A percentile compares a stretch with the other conserved stretches of the same genome.
These are phyloP conservation scores for Diachrysia chrysitis DNA, from an alignment of 2,888 invertebrate genomes.

Conservation along the genomic window DNA sequence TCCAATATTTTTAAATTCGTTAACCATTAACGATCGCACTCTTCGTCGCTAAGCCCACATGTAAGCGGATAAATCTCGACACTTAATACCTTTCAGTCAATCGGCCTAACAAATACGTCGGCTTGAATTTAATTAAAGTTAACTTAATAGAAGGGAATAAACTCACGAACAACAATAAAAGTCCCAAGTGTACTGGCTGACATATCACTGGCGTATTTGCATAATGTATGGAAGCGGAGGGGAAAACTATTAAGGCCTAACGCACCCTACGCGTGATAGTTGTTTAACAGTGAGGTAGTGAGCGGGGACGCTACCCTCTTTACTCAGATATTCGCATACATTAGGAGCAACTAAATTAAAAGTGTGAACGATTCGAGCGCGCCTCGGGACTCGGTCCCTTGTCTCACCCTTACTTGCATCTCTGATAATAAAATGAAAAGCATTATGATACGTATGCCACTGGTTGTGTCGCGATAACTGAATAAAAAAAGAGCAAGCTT, in stretches of 20 bases:
- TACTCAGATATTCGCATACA: conserved; percentile 85
- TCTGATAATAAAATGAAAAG: conserved; percentile 85
- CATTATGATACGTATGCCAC: conserved; percentile 86
- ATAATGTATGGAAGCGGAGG: conserved; percentile 87
- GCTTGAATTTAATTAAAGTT: conserved; percentile 89
- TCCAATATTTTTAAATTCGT: conserved; percentile 54
- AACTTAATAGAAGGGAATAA: conserved; percentile 88
- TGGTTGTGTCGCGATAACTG: conserved; percentile 82
- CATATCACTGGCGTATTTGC: conserved; percentile 89
- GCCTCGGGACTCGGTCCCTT: conserved; percentile 73
- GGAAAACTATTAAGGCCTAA: conserved; percentile 86
- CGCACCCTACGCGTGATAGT: conserved; percentile 85
- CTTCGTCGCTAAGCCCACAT: conserved; percentile 67
- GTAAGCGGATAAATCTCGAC: conserved; percentile 84
- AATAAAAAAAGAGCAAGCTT: conserved; percentile 78
- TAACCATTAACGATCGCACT: conserved; percentile 58
- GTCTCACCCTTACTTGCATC: conserved; percentile 69
- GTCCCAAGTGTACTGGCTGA: conserved; percentile 87
- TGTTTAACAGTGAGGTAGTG: conserved; percentile 83
- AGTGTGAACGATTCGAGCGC: conserved; percentile 85
- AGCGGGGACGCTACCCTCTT: conserved; percentile 75
- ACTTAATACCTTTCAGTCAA: conserved; percentile 85
- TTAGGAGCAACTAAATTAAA: conserved; percentile 88
- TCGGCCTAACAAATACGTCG: conserved; percentile 84
- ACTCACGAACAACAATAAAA: conserved; percentile 87